Base-by-base conservation (phyloP, 2,888 invertebrate genomes). In the Ophion ellenae region DNA sequence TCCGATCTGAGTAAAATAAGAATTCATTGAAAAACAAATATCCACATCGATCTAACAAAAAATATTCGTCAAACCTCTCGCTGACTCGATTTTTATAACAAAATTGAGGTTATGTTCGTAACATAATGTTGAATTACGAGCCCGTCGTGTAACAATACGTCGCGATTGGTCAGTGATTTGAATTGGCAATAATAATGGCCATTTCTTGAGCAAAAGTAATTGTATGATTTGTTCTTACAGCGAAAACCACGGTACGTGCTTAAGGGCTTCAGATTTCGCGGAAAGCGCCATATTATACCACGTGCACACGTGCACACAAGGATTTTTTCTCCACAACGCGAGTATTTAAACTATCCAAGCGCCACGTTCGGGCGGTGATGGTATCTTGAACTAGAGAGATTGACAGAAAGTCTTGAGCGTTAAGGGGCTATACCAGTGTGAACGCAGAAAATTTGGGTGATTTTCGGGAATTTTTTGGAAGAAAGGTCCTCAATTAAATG, bases 241-340 rank as follows among this genome's bases (percentile, higher is more conserved):
- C 24, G 92, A 92, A 88, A 92, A 91, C 92, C 92, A 92, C 5
- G 92, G 92, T 47, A 92, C 92, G 63, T 88, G 90, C 77, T 90
- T 91, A 0, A 90, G 10, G 47, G 73, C 89, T 47, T 92, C 90
- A 2, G 88, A 86, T 80, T 87, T 90, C 47, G 82, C 77, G 75
- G 85, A 89, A 10, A 91, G 84, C 69, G 91, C 91, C 91, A 92
- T 92, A 20, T 17, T 86, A 71, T 11, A 66, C 77, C 84, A 82
- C 40, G 80, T 93, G 24, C 87, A 85, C 20, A 83, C 82, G 77
- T 59, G 61, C 4, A 24, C 7, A 24, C 53, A 17, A 53, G 14
- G 2, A 11, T 53, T 14, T 53, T 53, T 53, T 53, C 17, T 40
- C 5, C 40, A 7, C 14, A 53, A 53, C 14, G 17, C 53, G 17